Conservation (phyloP, 1,140 invertebrate species). For the Pollicipes pollicipes region DNA sequence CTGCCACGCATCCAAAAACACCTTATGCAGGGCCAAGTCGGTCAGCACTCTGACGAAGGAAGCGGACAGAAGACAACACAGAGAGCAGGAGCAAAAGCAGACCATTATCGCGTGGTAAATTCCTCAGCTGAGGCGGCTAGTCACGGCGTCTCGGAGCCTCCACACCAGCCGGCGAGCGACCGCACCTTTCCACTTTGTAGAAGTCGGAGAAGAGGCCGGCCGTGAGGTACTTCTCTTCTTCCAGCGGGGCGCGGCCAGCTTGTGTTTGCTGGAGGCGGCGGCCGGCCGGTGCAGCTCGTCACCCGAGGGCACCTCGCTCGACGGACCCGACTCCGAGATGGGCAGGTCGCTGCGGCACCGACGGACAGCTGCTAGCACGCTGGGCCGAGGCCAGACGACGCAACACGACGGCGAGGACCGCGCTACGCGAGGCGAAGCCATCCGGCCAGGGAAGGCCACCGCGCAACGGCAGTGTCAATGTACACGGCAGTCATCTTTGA, state of each 20-base stretch:
- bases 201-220: constrained; percentile 72
- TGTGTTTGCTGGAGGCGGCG: constrained; percentile 20
- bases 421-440: too few species aligned
- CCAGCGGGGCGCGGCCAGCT: constrained; percentile 35
- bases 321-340: constrained; percentile 7
- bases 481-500: too few species aligned
- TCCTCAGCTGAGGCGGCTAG: too few species aligned
- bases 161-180: too few species aligned
- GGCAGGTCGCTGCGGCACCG: neutral
- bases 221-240: constrained; percentile 55
- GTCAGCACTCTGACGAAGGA: too few species aligned
- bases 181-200: constrained; percentile 44
- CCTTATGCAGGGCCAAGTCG: too few species aligned
- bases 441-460: neutral
- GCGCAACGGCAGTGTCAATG: neutral
- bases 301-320: constrained; percentile 27
- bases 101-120: neutral
- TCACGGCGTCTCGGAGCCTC: too few species aligned
- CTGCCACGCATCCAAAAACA: too few species aligned
- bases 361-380: neutral
- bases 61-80: too few species aligned
- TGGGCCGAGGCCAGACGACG: too few species aligned
- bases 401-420: too few species aligned
- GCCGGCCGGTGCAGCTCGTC: constrained; percentile 27
- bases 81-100: too few species aligned